phyloP scores from a whole-genome alignment of 2,888 invertebrate genomes.

The Carterocephalus palaemon region DNA sequence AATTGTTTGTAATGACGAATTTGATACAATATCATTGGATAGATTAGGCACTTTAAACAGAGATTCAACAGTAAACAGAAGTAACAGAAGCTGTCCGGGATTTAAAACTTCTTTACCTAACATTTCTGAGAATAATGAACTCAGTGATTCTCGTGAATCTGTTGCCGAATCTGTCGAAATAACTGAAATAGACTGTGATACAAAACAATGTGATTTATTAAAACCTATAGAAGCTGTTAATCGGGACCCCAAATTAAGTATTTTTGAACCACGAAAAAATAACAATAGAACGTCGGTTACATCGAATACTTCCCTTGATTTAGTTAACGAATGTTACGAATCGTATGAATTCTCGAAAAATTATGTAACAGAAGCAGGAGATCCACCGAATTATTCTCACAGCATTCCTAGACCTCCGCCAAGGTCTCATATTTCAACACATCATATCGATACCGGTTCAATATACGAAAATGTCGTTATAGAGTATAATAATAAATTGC shows the following conservation, averaged over 20 bases:
- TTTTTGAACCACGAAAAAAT: slow-evolving; percentile 58
- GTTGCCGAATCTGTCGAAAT: slow-evolving; percentile 47
- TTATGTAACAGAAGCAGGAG: slow-evolving; percentile 24
- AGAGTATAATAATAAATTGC: slow-evolving; percentile 41
- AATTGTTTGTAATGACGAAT: slow-evolving; percentile 68
- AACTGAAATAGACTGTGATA: slow-evolving; percentile 45
- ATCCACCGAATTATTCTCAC: slow-evolving; percentile 27
- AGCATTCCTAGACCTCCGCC: slow-evolving; percentile 56
- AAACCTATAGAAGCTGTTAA: slow-evolving; percentile 50
- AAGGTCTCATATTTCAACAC: slow-evolving; percentile 41
- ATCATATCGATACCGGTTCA: slow-evolving; percentile 36
- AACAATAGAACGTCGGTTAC: slow-evolving; percentile 43
- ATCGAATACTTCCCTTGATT: slow-evolving; percentile 48
- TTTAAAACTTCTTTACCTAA: slow-evolving; percentile 72
- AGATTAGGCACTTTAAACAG: slow-evolving; percentile 65
- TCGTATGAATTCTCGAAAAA: slow-evolving; percentile 51
- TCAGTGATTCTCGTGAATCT: slow-evolving; percentile 59
- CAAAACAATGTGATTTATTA: slow-evolving; percentile 30
- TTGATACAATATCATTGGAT: slow-evolving; percentile 72
- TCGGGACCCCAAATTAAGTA: slow-evolving; percentile 46
- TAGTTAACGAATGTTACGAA: slow-evolving; percentile 69
- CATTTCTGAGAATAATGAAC: slow-evolving; percentile 70
- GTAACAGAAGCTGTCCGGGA: slow-evolving; percentile 71
- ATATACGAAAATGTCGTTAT: slow-evolving; percentile 62
- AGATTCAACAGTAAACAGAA: slow-evolving; percentile 66